These are phyloP conservation scores for Sinocyclocheilus maitianheensis DNA, from an alignment of 2,113 vertebrate genomes.

Conservation along the genomic window DNA sequence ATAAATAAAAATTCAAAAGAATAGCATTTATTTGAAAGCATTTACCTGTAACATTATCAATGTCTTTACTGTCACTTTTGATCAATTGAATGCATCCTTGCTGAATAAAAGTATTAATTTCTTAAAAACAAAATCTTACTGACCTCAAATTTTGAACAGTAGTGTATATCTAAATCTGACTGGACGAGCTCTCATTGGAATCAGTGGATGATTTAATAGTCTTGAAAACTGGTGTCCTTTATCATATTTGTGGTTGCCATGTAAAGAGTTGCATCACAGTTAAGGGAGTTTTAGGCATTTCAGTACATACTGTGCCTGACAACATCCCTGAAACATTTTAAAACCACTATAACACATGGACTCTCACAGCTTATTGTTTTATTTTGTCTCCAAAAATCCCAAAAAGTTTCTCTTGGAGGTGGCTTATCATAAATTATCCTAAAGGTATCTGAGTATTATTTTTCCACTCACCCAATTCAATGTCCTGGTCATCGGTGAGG, in stretches of 20 bases:
- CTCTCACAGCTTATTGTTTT: no score
- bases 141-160: no score
- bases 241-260: neutral
- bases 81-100: neutral
- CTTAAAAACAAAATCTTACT: neutral
- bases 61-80: neutral
- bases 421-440: neutral
- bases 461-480: constrained; percentile 86
- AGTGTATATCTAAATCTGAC: neutral
- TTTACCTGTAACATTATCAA: neutral
- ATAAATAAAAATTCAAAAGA: neutral
- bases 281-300: no score
- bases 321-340: no score
- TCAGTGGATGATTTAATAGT: no score
- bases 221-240: neutral
- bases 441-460: no score
- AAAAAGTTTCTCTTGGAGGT: no score
- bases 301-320: no score
- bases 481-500: constrained; percentile 95
- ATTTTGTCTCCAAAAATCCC: no score
- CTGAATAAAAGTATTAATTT: neutral
- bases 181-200: neutral
- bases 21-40: neutral
- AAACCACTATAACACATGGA: no score
- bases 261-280: neutral